These are phyloP conservation scores for Aspidoscelis tigris DNA, from an alignment of 2,113 vertebrate genomes.

Conservation along the genomic window DNA sequence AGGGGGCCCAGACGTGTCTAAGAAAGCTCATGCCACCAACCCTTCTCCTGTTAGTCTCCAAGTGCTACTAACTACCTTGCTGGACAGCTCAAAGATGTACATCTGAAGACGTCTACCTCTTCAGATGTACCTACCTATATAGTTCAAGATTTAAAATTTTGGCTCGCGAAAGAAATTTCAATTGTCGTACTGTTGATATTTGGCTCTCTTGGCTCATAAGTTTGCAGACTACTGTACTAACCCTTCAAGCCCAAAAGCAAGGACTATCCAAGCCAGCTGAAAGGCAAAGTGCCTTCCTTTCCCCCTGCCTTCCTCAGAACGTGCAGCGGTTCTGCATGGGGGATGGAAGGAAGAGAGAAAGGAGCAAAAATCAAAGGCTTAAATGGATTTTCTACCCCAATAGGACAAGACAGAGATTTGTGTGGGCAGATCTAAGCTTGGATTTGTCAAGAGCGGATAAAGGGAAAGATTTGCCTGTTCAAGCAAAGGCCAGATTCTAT, in stretches of 20 bases:
- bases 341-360: not conserved
- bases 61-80: no score
- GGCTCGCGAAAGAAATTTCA: no score
- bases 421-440: not conserved
- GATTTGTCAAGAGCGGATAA: conserved; percentile 24
- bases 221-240: no score
- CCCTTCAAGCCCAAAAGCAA: not conserved
- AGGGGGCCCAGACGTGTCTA: no score
- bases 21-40: no score
- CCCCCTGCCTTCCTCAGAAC: fast-evolving
- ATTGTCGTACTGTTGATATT: no score
- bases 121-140: no score
- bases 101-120: no score
- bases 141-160: no score
- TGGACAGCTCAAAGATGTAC: no score
- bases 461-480: not conserved
- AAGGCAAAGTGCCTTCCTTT: not conserved
- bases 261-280: not conserved
- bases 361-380: not conserved
- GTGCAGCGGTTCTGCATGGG: not conserved
- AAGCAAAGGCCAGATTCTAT: not conserved
- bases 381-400: conserved; percentile 8
- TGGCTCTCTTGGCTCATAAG: no score
- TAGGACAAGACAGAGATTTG: conserved; percentile 9
- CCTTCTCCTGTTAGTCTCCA: no score